phyloP scores from a whole-genome alignment of 2,888 invertebrate species.

The Apodemia duryi region DNA sequence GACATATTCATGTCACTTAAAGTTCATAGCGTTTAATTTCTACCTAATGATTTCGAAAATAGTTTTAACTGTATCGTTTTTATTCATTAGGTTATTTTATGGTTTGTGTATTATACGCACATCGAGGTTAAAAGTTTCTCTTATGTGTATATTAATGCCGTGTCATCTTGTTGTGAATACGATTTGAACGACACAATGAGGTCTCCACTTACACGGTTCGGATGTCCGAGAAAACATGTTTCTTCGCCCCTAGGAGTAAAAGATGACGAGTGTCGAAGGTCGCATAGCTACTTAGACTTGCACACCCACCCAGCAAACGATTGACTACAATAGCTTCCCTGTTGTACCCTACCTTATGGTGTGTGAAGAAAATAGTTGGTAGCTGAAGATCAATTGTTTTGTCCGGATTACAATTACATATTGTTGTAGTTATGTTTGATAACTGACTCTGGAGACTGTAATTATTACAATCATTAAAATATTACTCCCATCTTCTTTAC shows the following conservation, averaged over 20 bases:
- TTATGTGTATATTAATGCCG: constrained; percentile 21
- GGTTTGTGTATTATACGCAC: not conserved
- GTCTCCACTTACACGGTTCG: constrained; percentile 21
- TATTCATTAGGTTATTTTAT: not conserved
- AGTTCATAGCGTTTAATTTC: constrained; percentile 57
- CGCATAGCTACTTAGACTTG: constrained; percentile 61
- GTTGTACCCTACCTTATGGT: not conserved
- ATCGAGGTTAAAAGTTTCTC: constrained; percentile 19
- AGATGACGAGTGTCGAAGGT: constrained; percentile 42
- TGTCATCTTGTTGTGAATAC: constrained; percentile 29
- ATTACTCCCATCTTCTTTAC: too few relatives aligned
- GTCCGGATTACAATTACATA: not conserved
- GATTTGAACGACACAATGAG: constrained; percentile 31
- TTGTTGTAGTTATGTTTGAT: too few relatives aligned
- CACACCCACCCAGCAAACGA: constrained; percentile 70
- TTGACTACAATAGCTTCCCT: constrained; percentile 71
- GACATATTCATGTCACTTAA: constrained; percentile 57
- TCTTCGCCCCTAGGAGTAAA: constrained; percentile 32
- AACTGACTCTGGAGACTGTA: too few relatives aligned
- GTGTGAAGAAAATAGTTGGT: constrained; percentile 40
- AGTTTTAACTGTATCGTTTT: constrained; percentile 33
- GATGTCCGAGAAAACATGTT: constrained; percentile 32
- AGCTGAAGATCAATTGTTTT: constrained; percentile 42
- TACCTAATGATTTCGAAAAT: constrained; percentile 61
- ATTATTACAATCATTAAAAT: too few relatives aligned